These are phyloP conservation scores for Brachylomia viminalis DNA, from an alignment of 2,888 invertebrate genomes.

Conservation along the genomic window DNA sequence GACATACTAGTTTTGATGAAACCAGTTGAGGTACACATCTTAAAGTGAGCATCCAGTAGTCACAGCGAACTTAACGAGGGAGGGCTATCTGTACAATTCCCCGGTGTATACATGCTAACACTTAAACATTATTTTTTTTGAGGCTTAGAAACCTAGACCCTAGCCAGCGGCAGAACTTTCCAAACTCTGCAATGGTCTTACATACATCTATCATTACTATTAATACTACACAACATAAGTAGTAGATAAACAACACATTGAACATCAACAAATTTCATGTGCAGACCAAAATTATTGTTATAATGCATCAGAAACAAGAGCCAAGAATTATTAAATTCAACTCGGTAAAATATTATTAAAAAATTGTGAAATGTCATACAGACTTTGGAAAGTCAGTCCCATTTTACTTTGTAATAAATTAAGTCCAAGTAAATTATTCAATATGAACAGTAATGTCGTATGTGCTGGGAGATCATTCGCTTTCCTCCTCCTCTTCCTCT, in stretches of 20 bases:
- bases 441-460: slow-evolving; percentile 88
- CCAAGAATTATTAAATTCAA: slow-evolving; percentile 66
- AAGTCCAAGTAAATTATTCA: slow-evolving; percentile 90
- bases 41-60: slow-evolving; percentile 88
- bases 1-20: slow-evolving; percentile 87
- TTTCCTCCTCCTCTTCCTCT: slow-evolving; percentile 92
- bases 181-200: slow-evolving; percentile 86
- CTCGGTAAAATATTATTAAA: slow-evolving; percentile 67
- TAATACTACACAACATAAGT: slow-evolving; percentile 78
- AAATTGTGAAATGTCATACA: slow-evolving; percentile 76
- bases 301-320: slow-evolving; percentile 70
- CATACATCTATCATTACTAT: slow-evolving; percentile 78
- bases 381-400: slow-evolving; percentile 90
- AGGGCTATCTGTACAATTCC: slow-evolving; percentile 91
- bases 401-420: slow-evolving; percentile 90
- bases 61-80: slow-evolving; percentile 90
- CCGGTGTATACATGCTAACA: slow-evolving; percentile 90
- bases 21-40: slow-evolving; percentile 85
- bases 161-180: slow-evolving; percentile 89
- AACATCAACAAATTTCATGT: slow-evolving; percentile 82
- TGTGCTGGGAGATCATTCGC: slow-evolving; percentile 91
- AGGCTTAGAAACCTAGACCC: slow-evolving; percentile 88
- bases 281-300: slow-evolving; percentile 77
- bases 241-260: slow-evolving; percentile 78
- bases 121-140: slow-evolving; percentile 89